Percentiles rank a stretch among this genome's conserved stretches.
phyloP scores from a whole-genome alignment of 2,888 invertebrate species.

The Platypus cylindrus region DNA sequence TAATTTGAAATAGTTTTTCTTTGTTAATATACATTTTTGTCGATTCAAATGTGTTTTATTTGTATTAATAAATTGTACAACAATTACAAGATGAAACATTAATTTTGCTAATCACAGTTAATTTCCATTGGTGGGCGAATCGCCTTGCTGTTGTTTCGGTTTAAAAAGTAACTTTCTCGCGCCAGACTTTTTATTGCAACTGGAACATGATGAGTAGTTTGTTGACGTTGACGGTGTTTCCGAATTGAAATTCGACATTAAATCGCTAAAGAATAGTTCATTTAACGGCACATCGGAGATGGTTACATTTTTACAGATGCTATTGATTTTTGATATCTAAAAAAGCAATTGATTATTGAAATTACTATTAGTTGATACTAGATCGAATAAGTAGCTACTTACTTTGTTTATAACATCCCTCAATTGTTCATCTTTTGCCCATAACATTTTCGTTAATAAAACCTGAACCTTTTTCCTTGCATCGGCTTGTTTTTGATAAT shows the following conservation, averaged over 20 bases:
- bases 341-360: constrained; percentile 5
- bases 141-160: too few species aligned
- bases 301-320: constrained; percentile 9
- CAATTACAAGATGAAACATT: too few species aligned
- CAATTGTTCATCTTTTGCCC: constrained; percentile 26
- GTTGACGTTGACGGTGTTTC: background rate
- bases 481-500: constrained; percentile 28
- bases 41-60: too few species aligned
- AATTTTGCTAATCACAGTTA: too few species aligned
- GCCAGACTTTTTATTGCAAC: constrained; percentile 12
- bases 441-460: constrained; percentile 26
- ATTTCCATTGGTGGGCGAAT: too few species aligned
- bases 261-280: constrained; percentile 16
- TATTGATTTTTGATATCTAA: constrained; percentile 18
- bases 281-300: constrained; percentile 10
- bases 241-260: too few species aligned
- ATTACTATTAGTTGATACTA: background rate
- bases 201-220: constrained; percentile 17
- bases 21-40: too few species aligned
- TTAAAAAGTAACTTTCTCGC: too few species aligned
- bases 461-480: constrained; percentile 26
- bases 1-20: too few species aligned
- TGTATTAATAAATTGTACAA: too few species aligned
- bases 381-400: background rate
- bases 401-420: constrained; percentile 19